Base-by-base conservation (phyloP, 2,113 vertebrate genomes). In the Takifugu bimaculatus region DNA sequence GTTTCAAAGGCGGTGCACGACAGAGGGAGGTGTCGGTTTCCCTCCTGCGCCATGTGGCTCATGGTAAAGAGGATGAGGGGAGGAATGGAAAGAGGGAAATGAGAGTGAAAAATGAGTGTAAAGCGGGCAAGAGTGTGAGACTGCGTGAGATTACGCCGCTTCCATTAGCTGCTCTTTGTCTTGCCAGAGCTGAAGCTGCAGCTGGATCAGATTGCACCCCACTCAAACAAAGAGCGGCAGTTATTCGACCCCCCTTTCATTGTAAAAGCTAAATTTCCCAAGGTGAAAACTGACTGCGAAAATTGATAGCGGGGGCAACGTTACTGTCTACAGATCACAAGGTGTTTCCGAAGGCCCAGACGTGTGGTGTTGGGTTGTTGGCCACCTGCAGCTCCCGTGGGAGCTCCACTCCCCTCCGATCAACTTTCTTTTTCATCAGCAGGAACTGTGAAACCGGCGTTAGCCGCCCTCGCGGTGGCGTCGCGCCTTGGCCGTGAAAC, bases 221-320 rank as follows among this genome's bases (percentile, higher is more conserved):
- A 72, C 84, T 87, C 82, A 82, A 66, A 88, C 80, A 87, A 84
- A 85, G 74, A 78, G 78, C 68, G 70, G 39, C 52, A 70, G 87
- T 81, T 72, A 84, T 86, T 71, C 50, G 82, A 87, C 68, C 75
- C 75, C 42, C 42, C 58, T 45, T 68, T 77, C 77, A 74, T 84
- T 82, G 75, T 80, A 49, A 50, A 20, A n/a, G 72, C 61, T 69
- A 68, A 67, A 82, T 85, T 85, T 83, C 84, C 83, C 81, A 68
- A 71, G 79, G 79, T 74, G 78, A 85, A 85, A 77, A 81, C 85
- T 85, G 79, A 86, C 77, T 72, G 57, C 66, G 84, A 77, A 80
- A 86, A 86, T 78, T 83, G 73, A 86, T 82, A 82, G 75, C 70
- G 73, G 77, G 64, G 25, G 70, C 67, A 77, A 75, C 76, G 74